phyloP scores from a whole-genome alignment of 2,113 vertebrate genomes.

The Mesembrinibis cayennensis region DNA sequence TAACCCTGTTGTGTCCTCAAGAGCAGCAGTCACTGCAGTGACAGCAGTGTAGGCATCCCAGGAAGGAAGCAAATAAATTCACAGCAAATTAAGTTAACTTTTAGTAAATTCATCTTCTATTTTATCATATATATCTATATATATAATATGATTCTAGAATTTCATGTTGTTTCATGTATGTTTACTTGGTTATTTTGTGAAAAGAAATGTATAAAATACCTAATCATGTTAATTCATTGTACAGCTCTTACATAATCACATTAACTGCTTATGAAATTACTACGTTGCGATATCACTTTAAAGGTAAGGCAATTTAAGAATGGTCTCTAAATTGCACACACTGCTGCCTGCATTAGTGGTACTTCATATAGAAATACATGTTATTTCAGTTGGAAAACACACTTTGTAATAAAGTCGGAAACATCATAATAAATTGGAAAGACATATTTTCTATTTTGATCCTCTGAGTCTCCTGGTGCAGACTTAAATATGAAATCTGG shows the following conservation, averaged over 20 bases:
- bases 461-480: background rate
- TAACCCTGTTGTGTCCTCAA: background rate
- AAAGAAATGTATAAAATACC: constrained; percentile 45
- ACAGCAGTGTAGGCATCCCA: background rate
- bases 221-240: constrained; percentile 51
- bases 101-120: constrained; percentile 48
- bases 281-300: constrained; percentile 17
- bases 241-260: constrained; percentile 48
- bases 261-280: constrained; percentile 60
- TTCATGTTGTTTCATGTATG: constrained; percentile 12
- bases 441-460: background rate
- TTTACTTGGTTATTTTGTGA: constrained; percentile 56
- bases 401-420: constrained; percentile 25
- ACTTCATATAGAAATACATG: constrained; percentile 61
- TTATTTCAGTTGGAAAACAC: constrained; percentile 27
- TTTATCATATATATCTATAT: background rate
- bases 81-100: constrained; percentile 43
- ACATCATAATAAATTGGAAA: constrained; percentile 30
- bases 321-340: constrained; percentile 14
- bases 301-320: constrained; percentile 42
- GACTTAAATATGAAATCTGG: background rate
- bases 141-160: constrained; percentile 45
- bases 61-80: constrained; percentile 25
- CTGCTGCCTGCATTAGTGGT: constrained; percentile 31
- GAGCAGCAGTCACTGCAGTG: background rate